Evolutionary conservation across 2,888 invertebrate species (phyloP).

Genomic region (Prenolepis imparis): DNA sequence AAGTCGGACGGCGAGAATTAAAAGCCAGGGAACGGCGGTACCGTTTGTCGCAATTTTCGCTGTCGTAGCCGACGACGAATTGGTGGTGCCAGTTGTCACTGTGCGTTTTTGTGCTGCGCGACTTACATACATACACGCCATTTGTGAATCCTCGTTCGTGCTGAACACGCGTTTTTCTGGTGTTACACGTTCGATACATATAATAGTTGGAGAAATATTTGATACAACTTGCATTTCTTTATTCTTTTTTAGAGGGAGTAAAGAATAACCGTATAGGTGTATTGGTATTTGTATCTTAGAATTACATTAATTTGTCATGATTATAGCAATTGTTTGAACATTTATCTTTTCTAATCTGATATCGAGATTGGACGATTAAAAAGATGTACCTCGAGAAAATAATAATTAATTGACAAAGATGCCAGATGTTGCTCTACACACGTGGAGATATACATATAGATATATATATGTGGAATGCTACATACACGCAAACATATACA

Average conservation of each 20-base stretch:
- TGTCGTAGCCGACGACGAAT: slow-evolving; percentile 55
- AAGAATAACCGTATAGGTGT: not conserved
- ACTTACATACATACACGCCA: not conserved
- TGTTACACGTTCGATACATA: slow-evolving; percentile 14
- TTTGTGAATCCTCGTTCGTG: slow-evolving; percentile 10
- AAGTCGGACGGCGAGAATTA: slow-evolving; percentile 76
- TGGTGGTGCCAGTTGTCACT: slow-evolving; percentile 45
- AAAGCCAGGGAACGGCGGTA: slow-evolving; percentile 72
- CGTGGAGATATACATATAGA: no score
- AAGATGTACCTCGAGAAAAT: not conserved
- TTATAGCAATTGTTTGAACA: not conserved
- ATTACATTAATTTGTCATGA: not conserved
- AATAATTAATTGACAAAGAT: slow-evolving; percentile 27
- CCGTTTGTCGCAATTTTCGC: slow-evolving; percentile 63
- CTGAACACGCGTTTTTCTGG: slow-evolving; percentile 19
- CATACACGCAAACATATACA: not conserved
- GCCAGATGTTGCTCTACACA: slow-evolving; percentile 37
- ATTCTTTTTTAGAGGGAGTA: not conserved
- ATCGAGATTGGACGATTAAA: not conserved
- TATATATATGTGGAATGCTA: not conserved
- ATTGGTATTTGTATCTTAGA: not conserved
- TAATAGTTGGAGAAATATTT: not conserved
- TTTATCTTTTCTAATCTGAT: not conserved
- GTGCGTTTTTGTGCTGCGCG: slow-evolving; percentile 51
- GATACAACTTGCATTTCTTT: not conserved